A percentile compares a stretch with the other conserved stretches of the same genome.
These are phyloP conservation scores for Tyrannus savana DNA, from an alignment of 2,113 vertebrate species.

Conservation along the genomic window DNA sequence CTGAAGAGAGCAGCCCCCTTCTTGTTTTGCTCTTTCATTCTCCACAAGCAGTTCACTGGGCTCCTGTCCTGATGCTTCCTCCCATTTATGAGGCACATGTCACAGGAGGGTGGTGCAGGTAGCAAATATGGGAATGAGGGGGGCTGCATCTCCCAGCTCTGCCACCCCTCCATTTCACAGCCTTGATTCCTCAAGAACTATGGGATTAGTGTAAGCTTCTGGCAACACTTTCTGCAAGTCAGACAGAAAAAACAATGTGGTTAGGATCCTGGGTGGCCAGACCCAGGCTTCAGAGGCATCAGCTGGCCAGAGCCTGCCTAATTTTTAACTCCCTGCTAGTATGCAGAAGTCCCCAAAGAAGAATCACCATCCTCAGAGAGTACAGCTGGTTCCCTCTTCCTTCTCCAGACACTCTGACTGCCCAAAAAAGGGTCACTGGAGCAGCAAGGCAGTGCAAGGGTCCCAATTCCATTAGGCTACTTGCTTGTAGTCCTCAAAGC, in stretches of 20 bases:
- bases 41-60: neutral
- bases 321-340: neutral
- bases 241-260: constrained; percentile 2
- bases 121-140: neutral
- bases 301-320: neutral
- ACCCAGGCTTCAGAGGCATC: neutral
- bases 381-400: neutral
- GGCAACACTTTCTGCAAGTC: constrained; percentile 50
- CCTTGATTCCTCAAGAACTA: constrained; percentile 35
- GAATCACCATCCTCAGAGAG: neutral
- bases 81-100: neutral
- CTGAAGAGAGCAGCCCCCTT: neutral
- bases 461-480: neutral
- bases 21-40: neutral
- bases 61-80: neutral
- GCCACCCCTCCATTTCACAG: neutral
- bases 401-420: neutral
- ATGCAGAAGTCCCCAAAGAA: neutral
- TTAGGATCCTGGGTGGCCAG: neutral
- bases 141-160: neutral
- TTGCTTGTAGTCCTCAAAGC: neutral
- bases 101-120: neutral
- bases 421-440: neutral
- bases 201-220: neutral
- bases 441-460: neutral